A percentile compares a stretch with the other conserved stretches of the same genome.
Conservation (phyloP, 2,797 vertebrate genomes). For the Channa striata region DNA sequence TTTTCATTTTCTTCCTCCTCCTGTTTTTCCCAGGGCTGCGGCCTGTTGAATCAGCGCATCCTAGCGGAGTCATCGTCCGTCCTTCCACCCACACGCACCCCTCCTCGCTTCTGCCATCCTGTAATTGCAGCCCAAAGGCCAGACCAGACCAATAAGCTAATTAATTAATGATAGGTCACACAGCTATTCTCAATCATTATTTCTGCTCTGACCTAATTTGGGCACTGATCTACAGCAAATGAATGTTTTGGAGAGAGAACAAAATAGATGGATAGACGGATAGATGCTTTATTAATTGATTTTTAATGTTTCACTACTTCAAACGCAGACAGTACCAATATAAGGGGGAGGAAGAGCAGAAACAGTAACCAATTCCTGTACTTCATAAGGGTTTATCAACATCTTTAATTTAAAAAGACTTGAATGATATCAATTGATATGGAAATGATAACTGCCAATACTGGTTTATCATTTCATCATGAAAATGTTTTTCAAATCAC, state of each 20-base stretch:
- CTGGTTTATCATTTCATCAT: no score
- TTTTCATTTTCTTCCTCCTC: conserved; percentile 2
- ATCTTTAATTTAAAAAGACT: no score
- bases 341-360: no score
- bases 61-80: conserved; percentile 7
- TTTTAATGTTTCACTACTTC: no score
- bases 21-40: background rate
- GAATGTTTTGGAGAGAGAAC: conserved; percentile 47
- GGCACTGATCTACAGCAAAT: conserved; percentile 39
- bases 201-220: conserved; percentile 58
- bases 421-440: no score
- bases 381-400: no score
- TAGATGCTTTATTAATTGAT: no score
- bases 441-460: no score
- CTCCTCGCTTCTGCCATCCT: conserved; percentile 13
- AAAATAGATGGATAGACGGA: conserved; percentile 31
- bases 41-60: conserved; percentile 17
- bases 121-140: conserved; percentile 71
- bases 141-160: conserved; percentile 64
- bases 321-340: no score
- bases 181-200: conserved; percentile 55
- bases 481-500: no score
- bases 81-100: conserved; percentile 7
- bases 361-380: no score
- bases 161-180: conserved; percentile 72